Evolutionary conservation across 2,888 invertebrate species (phyloP).

Genomic region (Limnephilus rhombicus): DNA sequence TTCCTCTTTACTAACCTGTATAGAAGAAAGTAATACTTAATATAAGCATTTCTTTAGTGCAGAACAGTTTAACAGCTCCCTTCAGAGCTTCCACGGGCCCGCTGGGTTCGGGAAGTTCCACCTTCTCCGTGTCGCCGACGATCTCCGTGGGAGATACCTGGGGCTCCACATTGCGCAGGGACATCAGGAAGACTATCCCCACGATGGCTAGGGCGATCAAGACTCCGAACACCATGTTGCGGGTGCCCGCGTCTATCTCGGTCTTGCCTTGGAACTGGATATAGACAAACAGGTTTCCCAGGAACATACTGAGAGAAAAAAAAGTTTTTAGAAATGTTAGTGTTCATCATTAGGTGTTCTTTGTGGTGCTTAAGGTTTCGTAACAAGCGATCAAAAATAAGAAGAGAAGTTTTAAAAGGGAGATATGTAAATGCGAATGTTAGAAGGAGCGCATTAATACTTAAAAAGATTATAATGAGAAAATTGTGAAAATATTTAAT

Average conservation of each 20-base stretch:
- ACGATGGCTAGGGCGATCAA: conserved; percentile 84
- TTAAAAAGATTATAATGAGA: too few species aligned
- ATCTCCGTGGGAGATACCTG: conserved; percentile 67
- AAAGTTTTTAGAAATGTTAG: background rate
- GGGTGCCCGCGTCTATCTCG: conserved; percentile 83
- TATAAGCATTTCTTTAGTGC: conserved; percentile 90
- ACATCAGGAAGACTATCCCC: conserved; percentile 83
- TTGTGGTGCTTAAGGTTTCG: background rate
- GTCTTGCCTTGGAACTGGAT: conserved; percentile 91
- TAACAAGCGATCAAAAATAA: too few species aligned
- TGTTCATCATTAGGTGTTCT: background rate
- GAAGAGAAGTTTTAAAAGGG: too few species aligned
- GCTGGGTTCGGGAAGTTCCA: conserved; percentile 70
- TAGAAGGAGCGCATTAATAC: too few species aligned
- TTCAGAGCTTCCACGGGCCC: conserved; percentile 84
- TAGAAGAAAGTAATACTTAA: conserved; percentile 93
- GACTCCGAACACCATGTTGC: conserved; percentile 89
- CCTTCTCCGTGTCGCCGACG: conserved; percentile 63
- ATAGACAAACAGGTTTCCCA: conserved; percentile 97
- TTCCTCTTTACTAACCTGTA: conserved; percentile 82
- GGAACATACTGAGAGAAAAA: conserved; percentile 87
- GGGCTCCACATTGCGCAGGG: conserved; percentile 79
- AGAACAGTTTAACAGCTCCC: conserved; percentile 86
- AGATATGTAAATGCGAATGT: too few species aligned
- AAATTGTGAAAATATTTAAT: too few species aligned